A percentile compares a stretch with the other conserved stretches of the same genome.
Conservation (phyloP, 2,797 vertebrate genomes). For the Sphenopsis melanotis region DNA sequence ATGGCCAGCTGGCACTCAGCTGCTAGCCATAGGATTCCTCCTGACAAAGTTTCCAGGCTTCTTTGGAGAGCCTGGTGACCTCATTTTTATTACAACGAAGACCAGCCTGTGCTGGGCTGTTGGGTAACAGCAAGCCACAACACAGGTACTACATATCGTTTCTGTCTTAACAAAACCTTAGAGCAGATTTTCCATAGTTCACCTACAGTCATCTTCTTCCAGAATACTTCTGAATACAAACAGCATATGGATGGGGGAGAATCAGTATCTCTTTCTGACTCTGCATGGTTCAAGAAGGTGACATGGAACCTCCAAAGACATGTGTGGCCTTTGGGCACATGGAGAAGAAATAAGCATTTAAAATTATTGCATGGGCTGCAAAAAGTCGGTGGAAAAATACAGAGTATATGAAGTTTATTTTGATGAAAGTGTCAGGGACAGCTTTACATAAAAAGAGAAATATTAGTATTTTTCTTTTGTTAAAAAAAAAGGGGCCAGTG, state of each 20-base stretch:
- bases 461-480: neutral
- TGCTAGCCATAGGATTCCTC: neutral
- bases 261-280: neutral
- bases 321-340: neutral
- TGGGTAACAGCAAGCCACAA: neutral
- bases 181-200: neutral
- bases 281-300: neutral
- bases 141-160: neutral
- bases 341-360: neutral
- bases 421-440: neutral
- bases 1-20: neutral
- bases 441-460: neutral
- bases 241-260: neutral
- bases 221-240: neutral
- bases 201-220: neutral
- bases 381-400: neutral
- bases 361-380: neutral
- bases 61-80: neutral
- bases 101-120: neutral
- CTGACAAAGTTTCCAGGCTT: neutral
- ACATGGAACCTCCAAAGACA: neutral
- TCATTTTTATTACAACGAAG: neutral
- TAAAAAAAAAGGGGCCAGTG: neutral
- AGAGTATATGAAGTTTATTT: neutral
- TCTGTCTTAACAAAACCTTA: neutral